These are phyloP conservation scores for Pseudochirops corinnae DNA, from an alignment of 2,797 vertebrate species.

Conservation along the genomic window DNA sequence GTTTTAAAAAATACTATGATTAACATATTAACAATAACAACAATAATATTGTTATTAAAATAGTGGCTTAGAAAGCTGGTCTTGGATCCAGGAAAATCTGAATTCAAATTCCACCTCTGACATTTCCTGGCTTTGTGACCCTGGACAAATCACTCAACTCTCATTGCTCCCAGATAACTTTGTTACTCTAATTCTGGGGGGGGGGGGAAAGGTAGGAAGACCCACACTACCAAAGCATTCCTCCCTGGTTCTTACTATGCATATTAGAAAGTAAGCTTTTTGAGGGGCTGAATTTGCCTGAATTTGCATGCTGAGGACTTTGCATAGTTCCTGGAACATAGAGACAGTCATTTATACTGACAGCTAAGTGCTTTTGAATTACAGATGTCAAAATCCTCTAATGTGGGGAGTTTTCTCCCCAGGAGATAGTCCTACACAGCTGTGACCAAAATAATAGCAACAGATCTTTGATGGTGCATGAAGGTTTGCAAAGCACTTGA, in stretches of 20 bases:
- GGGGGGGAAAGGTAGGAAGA: too few species aligned
- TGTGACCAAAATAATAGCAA: not conserved
- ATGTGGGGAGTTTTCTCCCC: not conserved
- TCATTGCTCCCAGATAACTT: not conserved
- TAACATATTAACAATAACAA: not conserved
- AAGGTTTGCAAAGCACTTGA: not conserved
- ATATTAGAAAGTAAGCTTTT: not conserved
- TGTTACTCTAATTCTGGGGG: not conserved
- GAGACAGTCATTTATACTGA: not conserved
- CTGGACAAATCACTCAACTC: not conserved
- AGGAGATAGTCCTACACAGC: not conserved
- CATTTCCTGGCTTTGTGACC: not conserved
- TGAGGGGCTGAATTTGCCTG: not conserved
- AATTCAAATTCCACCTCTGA: not conserved
- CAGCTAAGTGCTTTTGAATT: not conserved
- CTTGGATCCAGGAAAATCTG: not conserved
- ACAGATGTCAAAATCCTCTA: not conserved
- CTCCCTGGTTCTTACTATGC: not conserved
- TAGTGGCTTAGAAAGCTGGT: not conserved
- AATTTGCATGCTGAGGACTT: not conserved
- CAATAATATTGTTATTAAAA: not conserved
- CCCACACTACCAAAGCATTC: not conserved
- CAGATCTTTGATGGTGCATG: not conserved
- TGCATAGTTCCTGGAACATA: not conserved
- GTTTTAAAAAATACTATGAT: not conserved